These are phyloP conservation scores for Drosophila macrospina DNA, from an alignment of 2,888 invertebrate species.

Conservation along the genomic window DNA sequence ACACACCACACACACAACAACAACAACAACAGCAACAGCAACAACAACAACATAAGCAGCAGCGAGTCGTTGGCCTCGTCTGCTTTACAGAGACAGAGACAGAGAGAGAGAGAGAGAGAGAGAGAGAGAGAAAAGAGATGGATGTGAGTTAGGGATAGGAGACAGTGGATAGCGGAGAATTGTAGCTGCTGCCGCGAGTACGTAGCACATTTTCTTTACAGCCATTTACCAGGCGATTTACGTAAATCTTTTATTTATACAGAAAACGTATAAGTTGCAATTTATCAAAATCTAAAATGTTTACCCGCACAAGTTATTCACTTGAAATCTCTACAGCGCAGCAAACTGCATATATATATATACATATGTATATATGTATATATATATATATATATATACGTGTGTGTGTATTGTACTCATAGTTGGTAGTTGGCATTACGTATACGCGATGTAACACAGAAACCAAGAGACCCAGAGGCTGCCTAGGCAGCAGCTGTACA, in stretches of 20 bases:
- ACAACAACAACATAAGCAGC: not conserved
- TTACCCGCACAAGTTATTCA: slow-evolving; percentile 83
- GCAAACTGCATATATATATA: slow-evolving; percentile 33
- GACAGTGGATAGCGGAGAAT: not conserved
- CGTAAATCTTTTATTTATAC: slow-evolving; percentile 82
- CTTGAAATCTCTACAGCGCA: slow-evolving; percentile 80
- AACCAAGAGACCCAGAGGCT: slow-evolving; percentile 58
- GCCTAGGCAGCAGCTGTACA: slow-evolving; percentile 73
- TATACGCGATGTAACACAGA: slow-evolving; percentile 69
- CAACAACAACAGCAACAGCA: slow-evolving; percentile 13
- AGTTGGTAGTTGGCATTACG: slow-evolving; percentile 62
- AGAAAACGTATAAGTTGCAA: slow-evolving; percentile 82
- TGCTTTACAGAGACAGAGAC: slow-evolving; percentile 7
- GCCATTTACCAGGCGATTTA: slow-evolving; percentile 82
- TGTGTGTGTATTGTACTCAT: slow-evolving; percentile 30
- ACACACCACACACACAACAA: slow-evolving; percentile 44
- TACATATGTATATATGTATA: slow-evolving; percentile 3
- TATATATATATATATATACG: slow-evolving; percentile 14
- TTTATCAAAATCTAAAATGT: slow-evolving; percentile 83
- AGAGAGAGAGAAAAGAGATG: not conserved
- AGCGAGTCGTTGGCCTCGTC: slow-evolving; percentile 42
- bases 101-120: not conserved
- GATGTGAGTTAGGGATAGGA: not conserved
- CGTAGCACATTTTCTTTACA: slow-evolving; percentile 77
- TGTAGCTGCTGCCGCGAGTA: slow-evolving; percentile 45